Evolutionary conservation across 2,113 vertebrate genomes (phyloP), one percentile per base, ranked within the genome.

Genomic region (Camelus bactrianus): DNA sequence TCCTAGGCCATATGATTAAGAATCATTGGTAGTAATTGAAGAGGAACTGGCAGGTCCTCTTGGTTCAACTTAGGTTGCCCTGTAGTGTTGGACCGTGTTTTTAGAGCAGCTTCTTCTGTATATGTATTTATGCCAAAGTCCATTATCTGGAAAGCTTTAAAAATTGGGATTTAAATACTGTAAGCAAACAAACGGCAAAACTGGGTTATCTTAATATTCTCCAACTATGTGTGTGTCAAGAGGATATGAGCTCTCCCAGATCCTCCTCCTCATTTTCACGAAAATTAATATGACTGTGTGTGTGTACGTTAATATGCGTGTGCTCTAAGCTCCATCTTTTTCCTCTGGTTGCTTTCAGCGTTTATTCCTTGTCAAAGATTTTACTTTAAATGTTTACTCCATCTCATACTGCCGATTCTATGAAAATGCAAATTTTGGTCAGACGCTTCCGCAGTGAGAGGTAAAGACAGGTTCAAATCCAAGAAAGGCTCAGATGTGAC

Each of bases 61-160:
- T 70, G 42, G n/a, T 56, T 77, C 65, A 19, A 11, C 1, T 50
- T 54, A 35, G 22, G 8, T 17, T 42, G 3, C 26, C 26, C 50
- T 52, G 14, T 30, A 67, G 35, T 76, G 5, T 50, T 62, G 70
- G 15, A 52, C 48, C 35, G 3, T 75, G 17, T 30, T 73, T 77
- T 75, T 38, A 70, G 38, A 52, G 14, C n/a, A 91, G 16, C 35
- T 91, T 89, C 26, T 5, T 50, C 32, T 16, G 10, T 56, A 4
- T 83, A 58, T 65, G n/a, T 70, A n/a, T 60, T 82, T 75, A 48
- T 72, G 26, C 17, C n/a, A 50, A 76, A 42, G 11, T 69, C 24
- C 20, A 13, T 77, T 94, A 38, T 77, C 19, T 92, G 70, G n/a
- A 85, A 96, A 84, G 35, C 38, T 89, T 94, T 77, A 54, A 52